These are phyloP conservation scores for Macaria liturata DNA, from an alignment of 2,888 invertebrate species.

Conservation along the genomic window DNA sequence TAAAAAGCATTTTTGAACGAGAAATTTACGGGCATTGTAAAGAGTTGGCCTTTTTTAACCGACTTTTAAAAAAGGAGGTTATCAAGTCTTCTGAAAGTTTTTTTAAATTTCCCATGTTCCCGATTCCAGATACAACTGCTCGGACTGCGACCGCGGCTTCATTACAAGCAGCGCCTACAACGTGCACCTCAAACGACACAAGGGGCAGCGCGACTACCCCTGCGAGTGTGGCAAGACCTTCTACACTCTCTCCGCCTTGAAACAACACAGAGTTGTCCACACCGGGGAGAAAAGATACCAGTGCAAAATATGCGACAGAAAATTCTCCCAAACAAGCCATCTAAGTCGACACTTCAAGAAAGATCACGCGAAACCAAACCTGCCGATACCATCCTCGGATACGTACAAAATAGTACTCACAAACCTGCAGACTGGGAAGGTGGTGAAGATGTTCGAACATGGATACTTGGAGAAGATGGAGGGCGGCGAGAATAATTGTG, in stretches of 20 bases:
- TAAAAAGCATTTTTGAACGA: too few species aligned
- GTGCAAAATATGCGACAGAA: constrained; percentile 72
- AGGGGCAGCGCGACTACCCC: constrained; percentile 70
- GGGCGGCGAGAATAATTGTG: too few species aligned
- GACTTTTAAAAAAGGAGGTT: too few species aligned
- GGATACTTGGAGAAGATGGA: too few species aligned
- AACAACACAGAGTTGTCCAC: constrained; percentile 73
- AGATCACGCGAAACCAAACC: constrained; percentile 67
- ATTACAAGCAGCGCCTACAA: constrained; percentile 72
- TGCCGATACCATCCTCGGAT: constrained; percentile 59
- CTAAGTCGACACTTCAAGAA: constrained; percentile 70
- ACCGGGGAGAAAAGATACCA: constrained; percentile 76
- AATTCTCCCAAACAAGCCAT: constrained; percentile 74
- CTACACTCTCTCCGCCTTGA: constrained; percentile 72
- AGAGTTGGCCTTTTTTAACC: too few species aligned
- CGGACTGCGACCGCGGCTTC: constrained; percentile 70
- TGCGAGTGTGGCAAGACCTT: constrained; percentile 78
- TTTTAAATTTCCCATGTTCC: not conserved
- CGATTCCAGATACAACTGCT: constrained; percentile 64
- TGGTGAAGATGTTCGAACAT: constrained; percentile 31
- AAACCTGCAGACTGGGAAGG: constrained; percentile 33
- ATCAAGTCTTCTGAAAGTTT: too few species aligned
- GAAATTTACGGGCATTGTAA: too few species aligned
- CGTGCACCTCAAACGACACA: constrained; percentile 71
- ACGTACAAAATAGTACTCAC: constrained; percentile 59